Evolutionary conservation across 2,797 vertebrate species (phyloP), one percentile per base, ranked within the genome.

Genomic region (Pseudochaenichthys georgianus): DNA sequence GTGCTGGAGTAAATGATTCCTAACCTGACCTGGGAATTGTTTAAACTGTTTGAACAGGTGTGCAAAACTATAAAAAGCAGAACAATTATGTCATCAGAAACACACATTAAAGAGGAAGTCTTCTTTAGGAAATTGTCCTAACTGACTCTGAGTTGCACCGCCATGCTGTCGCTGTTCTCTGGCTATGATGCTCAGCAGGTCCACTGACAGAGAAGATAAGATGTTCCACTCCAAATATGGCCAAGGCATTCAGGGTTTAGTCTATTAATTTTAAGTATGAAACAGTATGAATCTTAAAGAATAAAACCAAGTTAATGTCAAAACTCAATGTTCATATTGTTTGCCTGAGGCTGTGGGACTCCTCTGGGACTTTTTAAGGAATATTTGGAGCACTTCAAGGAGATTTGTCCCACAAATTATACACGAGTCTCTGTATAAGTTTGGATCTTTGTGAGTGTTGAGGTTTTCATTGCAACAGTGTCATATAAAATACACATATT

Each of bases 171-270:
- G 43, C 70, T 47, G 76, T 58, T 63, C 50, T 42, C 73, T 82
- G 53, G 85, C 67, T 73, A 38, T 75, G 85, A 88, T 74, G 80
- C 83, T 91, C 79, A 72, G 80, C 88, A 89, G 88, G 80, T 88
- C 85, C 68, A 55, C 72, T 72, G 17, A 73, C 59, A 80, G 66
- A 84, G 75, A 52, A 81, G 86, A 92, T 91, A 87, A 91, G 75
- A 89, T 83, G 88, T 89, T 92, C 92, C 89, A 91, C 86, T 91
- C 93, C 94, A 92, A 92, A 94, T 94, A 94, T 88, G 93, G 93
- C 73, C 63, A 81, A 73, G 69, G 82, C 75, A 89, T 80, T 83
- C 71, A 23, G 53, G 58, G 63, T 75, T 90, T 73, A 34, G 79
- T 87, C 80, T 65, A 80, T 86, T 78, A 82, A 88, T 73, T 83